Base-by-base conservation (phyloP, 2,113 vertebrate genomes). In the Pampusana beccarii region DNA sequence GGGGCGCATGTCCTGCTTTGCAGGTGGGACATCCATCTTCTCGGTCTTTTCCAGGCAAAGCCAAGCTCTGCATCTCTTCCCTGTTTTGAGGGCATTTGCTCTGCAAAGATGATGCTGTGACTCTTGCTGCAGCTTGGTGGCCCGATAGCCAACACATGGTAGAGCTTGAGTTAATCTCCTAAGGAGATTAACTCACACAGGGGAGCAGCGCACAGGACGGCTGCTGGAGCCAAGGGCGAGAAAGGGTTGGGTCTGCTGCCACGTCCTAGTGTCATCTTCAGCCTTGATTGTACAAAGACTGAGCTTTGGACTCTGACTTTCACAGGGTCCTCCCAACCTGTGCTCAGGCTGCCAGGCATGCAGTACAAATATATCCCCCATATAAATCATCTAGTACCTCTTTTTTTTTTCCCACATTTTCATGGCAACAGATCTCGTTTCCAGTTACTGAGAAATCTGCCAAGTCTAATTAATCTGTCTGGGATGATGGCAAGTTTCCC, bases 401-500 rank as follows among this genome's bases (percentile, higher is more conserved):
- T 70, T 79, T 50, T 38, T 38, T 38, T 9, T 4, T 11, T 3
- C 16, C 10, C 10, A 19, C 25, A 33, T 91, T 80, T 95, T 92
- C 85, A 80, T 5, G 51, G 79, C 64, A 90, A 25, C 23, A 28
- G 58, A 53, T 88, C 71, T 86, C 0, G 0, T 88, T 88, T 73
- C 72, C 60, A 92, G 2, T 50, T 54, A 53, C 58, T 33, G 50
- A 94, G 82, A 82, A 83, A 86, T 34, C 58, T 86, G 80, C 86
- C 92, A 86, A 80, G 67, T 10, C 64, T 83, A 86, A 94, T 93
- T 83, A 90, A 90, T 83, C 71, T 92, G 71, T 86, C 79, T 90
- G 80, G n/a, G 60, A 83, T 54, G 54, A 61, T n/a, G 85, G 69
- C 71, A 93, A 57, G 28, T 66, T 88, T 86, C 31, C n/a, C 19